Base-by-base conservation (phyloP, 2,888 invertebrate genomes). In the Euplagia quadripunctaria region DNA sequence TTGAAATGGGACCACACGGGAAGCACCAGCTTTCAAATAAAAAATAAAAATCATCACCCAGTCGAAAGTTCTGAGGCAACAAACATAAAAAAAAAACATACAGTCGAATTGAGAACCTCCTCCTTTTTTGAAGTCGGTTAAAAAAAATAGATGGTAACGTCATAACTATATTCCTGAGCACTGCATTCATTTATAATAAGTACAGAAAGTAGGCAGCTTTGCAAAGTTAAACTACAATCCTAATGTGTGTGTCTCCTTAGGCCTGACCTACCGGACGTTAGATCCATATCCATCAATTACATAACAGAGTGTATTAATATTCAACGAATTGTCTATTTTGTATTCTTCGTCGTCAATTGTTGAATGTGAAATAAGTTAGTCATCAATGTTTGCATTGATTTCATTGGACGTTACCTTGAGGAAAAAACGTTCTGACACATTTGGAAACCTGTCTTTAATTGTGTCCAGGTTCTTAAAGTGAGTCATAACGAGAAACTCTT, bases 231-330 rank as follows among this genome's bases (percentile, higher is more conserved):
- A 46, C 6, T 46, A 9, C 9, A 8, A 1, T 46, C 8, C 43
- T 46, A 46, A 65, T 20, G n/a, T 31, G 49, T 65, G 20, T 20
- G 12, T 43, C 46, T 41, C 46, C 20, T 43, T 20, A 58, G 42
- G 12, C 7, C 46, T 20, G 7, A 66, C 51, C 49, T 49, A 76
- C 68, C 73, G 68, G 75, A 74, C 58, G 14, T 51, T 46, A 42
- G 0, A 9, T 43, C 67, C 46, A 64, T 63, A 49, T 64, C 8
- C 68, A 69, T 20, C 12, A 64, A 58, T 81, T 82, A 82, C 74
- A 75, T 83, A 83, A 82, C 74, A 77, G 78, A 75, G 76, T 74
- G 73, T 65, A 74, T 80, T 71, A 83, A 78, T 77, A 83, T 79
- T 78, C 82, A 83, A 70, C 14, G 42, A 64, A 42, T 73, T 77